Conservation (phyloP, 2,888 invertebrate species). For the Cosmopolites sordidus region DNA sequence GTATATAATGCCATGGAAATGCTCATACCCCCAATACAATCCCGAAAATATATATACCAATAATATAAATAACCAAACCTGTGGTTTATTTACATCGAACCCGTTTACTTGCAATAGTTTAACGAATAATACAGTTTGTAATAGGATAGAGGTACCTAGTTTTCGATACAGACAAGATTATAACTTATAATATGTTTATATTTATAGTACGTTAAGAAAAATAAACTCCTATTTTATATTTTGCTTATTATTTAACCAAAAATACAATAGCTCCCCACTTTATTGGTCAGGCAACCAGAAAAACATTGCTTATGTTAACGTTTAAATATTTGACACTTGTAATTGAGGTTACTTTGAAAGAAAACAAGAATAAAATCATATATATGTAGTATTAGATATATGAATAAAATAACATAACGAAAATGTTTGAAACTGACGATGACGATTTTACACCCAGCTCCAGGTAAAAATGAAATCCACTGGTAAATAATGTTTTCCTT, state of each 20-base stretch:
- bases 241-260: too few species aligned
- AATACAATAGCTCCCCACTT: too few species aligned
- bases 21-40: slow-evolving; percentile 42
- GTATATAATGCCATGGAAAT: slow-evolving; percentile 48
- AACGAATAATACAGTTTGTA: slow-evolving; percentile 38
- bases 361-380: background rate
- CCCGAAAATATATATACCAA: slow-evolving; percentile 32
- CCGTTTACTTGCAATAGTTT: slow-evolving; percentile 42
- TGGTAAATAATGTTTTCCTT: background rate
- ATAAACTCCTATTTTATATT: background rate
- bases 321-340: background rate
- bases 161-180: slow-evolving; percentile 45
- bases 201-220: background rate
- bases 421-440: slow-evolving; percentile 23
- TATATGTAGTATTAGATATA: too few species aligned
- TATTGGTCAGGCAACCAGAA: background rate
- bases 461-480: slow-evolving; percentile 8
- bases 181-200: slow-evolving; percentile 32
- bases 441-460: slow-evolving; percentile 20
- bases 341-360: background rate
- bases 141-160: slow-evolving; percentile 40
- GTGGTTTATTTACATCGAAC: slow-evolving; percentile 41
- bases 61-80: slow-evolving; percentile 37
- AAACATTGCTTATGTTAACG: background rate
- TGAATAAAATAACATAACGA: too few species aligned